phyloP scores from a whole-genome alignment of 1,140 invertebrate genomes.

The Bradynema listronoti region DNA sequence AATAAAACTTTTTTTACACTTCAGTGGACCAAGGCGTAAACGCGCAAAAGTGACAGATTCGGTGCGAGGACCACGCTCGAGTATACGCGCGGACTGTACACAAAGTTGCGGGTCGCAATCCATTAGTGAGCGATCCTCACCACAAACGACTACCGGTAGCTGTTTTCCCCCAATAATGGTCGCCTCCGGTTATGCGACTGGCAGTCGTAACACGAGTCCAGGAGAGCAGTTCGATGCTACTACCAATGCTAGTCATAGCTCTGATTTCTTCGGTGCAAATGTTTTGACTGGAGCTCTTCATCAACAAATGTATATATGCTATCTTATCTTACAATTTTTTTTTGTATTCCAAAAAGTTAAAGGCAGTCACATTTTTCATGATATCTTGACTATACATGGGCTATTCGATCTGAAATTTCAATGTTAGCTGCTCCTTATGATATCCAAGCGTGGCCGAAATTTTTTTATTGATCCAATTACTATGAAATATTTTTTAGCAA shows the following conservation, averaged over 20 bases:
- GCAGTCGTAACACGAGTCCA: constrained; percentile 37
- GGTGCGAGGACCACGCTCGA: constrained; percentile 45
- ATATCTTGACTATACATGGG: too few species aligned
- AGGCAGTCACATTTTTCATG: too few species aligned
- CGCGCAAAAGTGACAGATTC: constrained; percentile 54
- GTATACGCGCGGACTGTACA: too few species aligned
- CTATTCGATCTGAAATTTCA: too few species aligned
- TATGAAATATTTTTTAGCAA: too few species aligned
- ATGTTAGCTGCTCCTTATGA: too few species aligned
- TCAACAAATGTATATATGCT: constrained; percentile 7
- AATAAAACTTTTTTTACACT: too few species aligned
- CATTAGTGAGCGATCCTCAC: constrained; percentile 36
- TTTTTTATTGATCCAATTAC: too few species aligned
- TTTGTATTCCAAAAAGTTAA: too few species aligned
- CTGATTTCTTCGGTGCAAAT: constrained; percentile 23
- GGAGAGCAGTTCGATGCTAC: constrained; percentile 36
- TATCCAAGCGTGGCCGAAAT: too few species aligned
- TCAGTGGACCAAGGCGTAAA: constrained; percentile 42
- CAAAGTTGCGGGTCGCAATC: constrained; percentile 24
- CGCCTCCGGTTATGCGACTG: constrained; percentile 20
- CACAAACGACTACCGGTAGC: constrained; percentile 10
- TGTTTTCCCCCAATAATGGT: constrained; percentile 55
- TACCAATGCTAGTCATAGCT: constrained; percentile 23
- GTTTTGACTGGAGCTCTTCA: constrained; percentile 26
- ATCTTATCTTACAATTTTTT: neutral